A percentile compares a stretch with the other conserved stretches of the same genome.
These are phyloP conservation scores for Corynorhinus townsendii DNA, from an alignment of 2,113 vertebrate genomes.

Conservation along the genomic window DNA sequence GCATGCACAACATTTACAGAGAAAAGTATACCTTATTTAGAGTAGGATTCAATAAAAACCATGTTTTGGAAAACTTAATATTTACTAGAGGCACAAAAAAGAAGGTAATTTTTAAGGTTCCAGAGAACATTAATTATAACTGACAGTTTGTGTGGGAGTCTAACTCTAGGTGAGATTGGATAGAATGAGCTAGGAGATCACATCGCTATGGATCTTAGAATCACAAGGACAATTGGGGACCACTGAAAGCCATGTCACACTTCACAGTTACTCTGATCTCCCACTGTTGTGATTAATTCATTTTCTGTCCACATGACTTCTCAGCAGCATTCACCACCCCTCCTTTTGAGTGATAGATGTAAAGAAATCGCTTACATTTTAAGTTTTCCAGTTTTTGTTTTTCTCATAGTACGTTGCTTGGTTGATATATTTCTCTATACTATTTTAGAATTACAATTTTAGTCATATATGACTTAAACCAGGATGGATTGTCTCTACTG, in stretches of 20 bases:
- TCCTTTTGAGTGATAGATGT: not conserved
- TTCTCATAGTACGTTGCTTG: not conserved
- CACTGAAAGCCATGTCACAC: not conserved
- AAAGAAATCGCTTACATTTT: not conserved
- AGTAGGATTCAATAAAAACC: not conserved
- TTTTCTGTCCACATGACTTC: not conserved
- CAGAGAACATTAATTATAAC: not conserved
- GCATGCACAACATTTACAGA: not conserved
- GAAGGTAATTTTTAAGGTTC: not conserved
- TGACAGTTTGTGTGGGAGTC: not conserved
- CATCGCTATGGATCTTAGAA: not conserved
- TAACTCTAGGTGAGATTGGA: not conserved
- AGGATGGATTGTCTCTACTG: not conserved
- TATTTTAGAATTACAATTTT: conserved; percentile 9
- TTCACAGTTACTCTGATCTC: not conserved
- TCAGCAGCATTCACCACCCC: not conserved
- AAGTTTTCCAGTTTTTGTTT: not conserved
- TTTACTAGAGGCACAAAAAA: not conserved
- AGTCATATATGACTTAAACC: not conserved
- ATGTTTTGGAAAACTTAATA: not conserved
- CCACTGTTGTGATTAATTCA: not conserved
- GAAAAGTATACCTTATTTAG: not conserved
- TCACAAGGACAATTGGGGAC: not conserved
- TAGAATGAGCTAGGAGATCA: not conserved
- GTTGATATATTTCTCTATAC: not conserved